Percentiles rank a stretch among this genome's conserved stretches.
Conservation (phyloP, 2,797 vertebrate species). For the Lepus townsendii region DNA sequence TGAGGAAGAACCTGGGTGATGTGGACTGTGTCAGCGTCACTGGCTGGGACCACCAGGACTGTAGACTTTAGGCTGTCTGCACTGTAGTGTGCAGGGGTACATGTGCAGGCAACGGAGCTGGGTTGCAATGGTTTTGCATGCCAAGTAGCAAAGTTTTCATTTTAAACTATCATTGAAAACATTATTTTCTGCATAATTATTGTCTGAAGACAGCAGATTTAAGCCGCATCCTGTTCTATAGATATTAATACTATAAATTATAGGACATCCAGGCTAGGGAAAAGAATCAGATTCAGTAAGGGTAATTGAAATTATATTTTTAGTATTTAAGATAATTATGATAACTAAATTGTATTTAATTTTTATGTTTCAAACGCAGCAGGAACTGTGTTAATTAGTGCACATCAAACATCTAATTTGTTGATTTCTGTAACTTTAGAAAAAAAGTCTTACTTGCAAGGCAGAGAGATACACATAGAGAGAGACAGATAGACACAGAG, state of each 20-base stretch:
- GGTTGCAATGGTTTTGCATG: not conserved
- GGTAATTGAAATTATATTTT: not conserved
- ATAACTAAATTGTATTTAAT: slow-evolving; percentile 17
- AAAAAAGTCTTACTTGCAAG: no score
- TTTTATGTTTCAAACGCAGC: not conserved
- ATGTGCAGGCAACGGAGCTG: not conserved
- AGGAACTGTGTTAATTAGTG: not conserved
- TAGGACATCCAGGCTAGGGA: not conserved
- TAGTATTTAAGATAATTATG: slow-evolving; percentile 31
- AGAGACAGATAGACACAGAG: no score
- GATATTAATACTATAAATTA: slow-evolving; percentile 37
- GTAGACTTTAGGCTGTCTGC: not conserved
- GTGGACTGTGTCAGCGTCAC: not conserved
- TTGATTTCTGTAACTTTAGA: slow-evolving; percentile 17
- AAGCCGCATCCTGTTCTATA: not conserved
- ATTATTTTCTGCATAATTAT: slow-evolving; percentile 2
- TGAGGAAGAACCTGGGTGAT: not conserved
- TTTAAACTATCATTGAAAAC: not conserved
- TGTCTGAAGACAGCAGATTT: slow-evolving; percentile 31
- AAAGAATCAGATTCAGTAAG: slow-evolving; percentile 6
- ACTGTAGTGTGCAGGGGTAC: no score
- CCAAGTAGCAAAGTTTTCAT: slow-evolving; percentile 9
- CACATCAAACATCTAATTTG: slow-evolving; percentile 12
- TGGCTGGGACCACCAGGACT: not conserved
- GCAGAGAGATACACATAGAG: no score